Evolutionary conservation across 2,113 vertebrate species (phyloP).

Genomic region (Lathamus discolor): DNA sequence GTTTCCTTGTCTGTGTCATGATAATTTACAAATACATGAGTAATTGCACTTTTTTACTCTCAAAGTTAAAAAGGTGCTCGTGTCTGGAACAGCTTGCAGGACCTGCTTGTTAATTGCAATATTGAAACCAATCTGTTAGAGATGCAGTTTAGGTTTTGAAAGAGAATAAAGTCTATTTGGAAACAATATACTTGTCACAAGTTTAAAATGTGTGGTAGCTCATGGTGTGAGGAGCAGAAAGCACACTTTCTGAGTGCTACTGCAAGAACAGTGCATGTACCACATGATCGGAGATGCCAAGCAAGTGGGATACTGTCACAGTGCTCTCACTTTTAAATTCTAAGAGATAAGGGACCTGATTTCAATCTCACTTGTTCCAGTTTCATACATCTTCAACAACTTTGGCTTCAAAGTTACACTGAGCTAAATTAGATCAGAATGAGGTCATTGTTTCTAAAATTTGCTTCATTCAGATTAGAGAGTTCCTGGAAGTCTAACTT

Average conservation of each 20-base stretch:
- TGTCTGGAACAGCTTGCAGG: neutral
- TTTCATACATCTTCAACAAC: constrained; percentile 1
- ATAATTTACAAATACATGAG: neutral
- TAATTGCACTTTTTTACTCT: neutral
- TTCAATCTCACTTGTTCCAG: constrained; percentile 1
- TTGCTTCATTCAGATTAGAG: constrained; percentile 39
- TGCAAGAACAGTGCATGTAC: neutral
- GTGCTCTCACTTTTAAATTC: neutral
- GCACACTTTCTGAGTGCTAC: neutral
- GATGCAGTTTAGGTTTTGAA: neutral
- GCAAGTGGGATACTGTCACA: neutral
- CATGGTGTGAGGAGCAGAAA: neutral
- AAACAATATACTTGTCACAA: neutral
- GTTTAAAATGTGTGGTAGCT: neutral
- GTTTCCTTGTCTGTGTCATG: neutral
- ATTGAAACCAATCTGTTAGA: neutral
- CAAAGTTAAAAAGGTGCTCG: neutral
- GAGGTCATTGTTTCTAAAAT: constrained; percentile 52
- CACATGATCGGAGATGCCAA: neutral
- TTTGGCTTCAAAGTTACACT: constrained; percentile 1
- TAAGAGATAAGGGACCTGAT: neutral
- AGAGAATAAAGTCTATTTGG: neutral
- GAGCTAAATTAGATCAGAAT: constrained; percentile 21
- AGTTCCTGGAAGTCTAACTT: constrained; percentile 48
- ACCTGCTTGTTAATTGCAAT: neutral